These are phyloP conservation scores for Rapana venosa DNA, from an alignment of 2,888 invertebrate species.

Conservation along the genomic window DNA sequence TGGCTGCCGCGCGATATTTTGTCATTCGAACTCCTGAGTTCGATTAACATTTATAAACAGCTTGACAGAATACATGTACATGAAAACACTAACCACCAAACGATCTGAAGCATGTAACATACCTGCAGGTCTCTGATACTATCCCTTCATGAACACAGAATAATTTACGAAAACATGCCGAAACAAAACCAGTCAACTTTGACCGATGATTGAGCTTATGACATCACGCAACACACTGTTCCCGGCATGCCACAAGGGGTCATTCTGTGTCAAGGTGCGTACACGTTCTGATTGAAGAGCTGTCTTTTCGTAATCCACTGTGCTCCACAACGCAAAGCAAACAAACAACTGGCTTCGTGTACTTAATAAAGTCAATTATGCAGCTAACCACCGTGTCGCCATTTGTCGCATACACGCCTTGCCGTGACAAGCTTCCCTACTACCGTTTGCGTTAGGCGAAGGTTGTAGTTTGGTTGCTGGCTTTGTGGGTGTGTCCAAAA, in stretches of 20 bases:
- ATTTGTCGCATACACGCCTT: not conserved
- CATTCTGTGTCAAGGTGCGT: conserved; percentile 36
- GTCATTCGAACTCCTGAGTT: conserved; percentile 35
- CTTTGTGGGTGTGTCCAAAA: not conserved
- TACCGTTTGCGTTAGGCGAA: no score
- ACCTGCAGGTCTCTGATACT: conserved; percentile 27
- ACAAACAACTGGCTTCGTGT: not conserved
- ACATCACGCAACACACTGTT: conserved; percentile 35
- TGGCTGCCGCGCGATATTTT: conserved; percentile 39
- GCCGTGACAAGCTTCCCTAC: no score
- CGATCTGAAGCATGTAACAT: not conserved
- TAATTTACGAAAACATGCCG: conserved; percentile 32
- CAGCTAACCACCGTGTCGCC: not conserved
- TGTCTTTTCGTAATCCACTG: not conserved
- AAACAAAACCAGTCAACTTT: conserved; percentile 17
- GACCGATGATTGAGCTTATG: conserved; percentile 28
- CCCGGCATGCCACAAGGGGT: conserved; percentile 40
- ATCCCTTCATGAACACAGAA: conserved; percentile 30
- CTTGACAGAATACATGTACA: not conserved
- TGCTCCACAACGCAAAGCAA: not conserved
- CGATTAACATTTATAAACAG: conserved; percentile 8
- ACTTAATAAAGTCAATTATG: not conserved
- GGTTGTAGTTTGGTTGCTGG: not conserved
- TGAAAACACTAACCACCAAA: not conserved
- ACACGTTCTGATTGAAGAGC: not conserved